A percentile compares a stretch with the other conserved stretches of the same genome.
Evolutionary conservation across 2,113 vertebrate species (phyloP).

Genomic region (Thomomys bottae): DNA sequence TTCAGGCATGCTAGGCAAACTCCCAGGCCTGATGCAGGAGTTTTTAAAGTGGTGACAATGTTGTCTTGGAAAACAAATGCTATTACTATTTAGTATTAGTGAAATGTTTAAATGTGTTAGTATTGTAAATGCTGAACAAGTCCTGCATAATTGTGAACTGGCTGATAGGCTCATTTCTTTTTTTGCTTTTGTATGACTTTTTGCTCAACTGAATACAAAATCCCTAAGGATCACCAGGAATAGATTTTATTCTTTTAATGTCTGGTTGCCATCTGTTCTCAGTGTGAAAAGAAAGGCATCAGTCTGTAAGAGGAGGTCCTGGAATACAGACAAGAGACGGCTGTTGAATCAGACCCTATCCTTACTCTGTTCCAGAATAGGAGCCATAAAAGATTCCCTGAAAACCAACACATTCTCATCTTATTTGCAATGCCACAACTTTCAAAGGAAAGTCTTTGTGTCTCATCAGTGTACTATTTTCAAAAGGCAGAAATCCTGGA

Average conservation of each 20-base stretch:
- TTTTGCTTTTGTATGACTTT: slow-evolving; percentile 80
- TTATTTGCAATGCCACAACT: slow-evolving; percentile 79
- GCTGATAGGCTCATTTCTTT: slow-evolving; percentile 73
- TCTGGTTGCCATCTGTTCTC: slow-evolving; percentile 90
- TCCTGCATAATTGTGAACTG: slow-evolving; percentile 75
- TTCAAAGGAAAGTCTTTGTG: slow-evolving; percentile 84
- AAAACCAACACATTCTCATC: slow-evolving; percentile 78
- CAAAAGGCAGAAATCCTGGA: slow-evolving; percentile 79
- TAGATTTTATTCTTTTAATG: slow-evolving; percentile 80
- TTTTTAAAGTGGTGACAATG: slow-evolving; percentile 58
- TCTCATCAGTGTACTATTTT: slow-evolving; percentile 82
- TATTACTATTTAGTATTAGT: slow-evolving; percentile 79
- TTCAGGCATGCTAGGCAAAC: too few relatives aligned
- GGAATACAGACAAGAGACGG: slow-evolving; percentile 19
- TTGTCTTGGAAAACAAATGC: slow-evolving; percentile 78
- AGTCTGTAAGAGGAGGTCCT: slow-evolving; percentile 46
- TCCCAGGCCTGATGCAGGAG: slow-evolving; percentile 38
- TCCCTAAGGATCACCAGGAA: slow-evolving; percentile 82
- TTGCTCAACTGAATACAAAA: slow-evolving; percentile 84
- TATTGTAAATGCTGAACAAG: slow-evolving; percentile 78
- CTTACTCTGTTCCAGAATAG: slow-evolving; percentile 82
- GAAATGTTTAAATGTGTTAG: slow-evolving; percentile 79
- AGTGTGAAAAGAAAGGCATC: slow-evolving; percentile 55
- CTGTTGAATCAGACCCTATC: neutral
- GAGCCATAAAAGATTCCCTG: slow-evolving; percentile 79